phyloP scores from a whole-genome alignment of 2,113 vertebrate genomes.

The Oreochromis aureus region DNA sequence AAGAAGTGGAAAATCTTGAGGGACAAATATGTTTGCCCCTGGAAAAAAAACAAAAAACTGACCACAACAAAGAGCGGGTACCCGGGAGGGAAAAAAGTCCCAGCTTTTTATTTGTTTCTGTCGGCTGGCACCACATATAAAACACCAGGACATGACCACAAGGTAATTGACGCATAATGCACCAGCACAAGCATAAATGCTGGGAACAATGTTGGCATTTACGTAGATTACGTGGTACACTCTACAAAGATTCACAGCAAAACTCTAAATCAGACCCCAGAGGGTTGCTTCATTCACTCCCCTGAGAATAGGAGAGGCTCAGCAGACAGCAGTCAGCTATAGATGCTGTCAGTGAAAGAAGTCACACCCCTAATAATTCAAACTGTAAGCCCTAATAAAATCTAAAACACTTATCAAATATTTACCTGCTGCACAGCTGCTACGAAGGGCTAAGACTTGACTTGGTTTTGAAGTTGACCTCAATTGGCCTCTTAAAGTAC shows the following conservation, averaged over 20 bases:
- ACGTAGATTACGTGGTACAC: background rate
- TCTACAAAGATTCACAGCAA: background rate
- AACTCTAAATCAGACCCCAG: background rate
- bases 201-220: background rate
- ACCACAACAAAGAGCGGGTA: background rate
- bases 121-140: background rate
- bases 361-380: background rate
- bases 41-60: background rate
- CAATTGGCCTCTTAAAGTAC: background rate
- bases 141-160: background rate
- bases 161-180: background rate
- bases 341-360: background rate
- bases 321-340: background rate
- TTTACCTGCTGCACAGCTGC: background rate
- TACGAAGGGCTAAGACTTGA: background rate
- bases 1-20: background rate
- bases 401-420: background rate
- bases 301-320: background rate
- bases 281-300: background rate
- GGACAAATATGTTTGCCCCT: background rate
- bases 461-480: background rate
- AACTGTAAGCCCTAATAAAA: background rate
- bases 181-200: background rate
- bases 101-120: background rate
- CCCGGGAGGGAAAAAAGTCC: background rate